A percentile compares a stretch with the other conserved stretches of the same genome.
Evolutionary conservation across 1,140 invertebrate genomes (phyloP).

Genomic region (Apis florea): DNA sequence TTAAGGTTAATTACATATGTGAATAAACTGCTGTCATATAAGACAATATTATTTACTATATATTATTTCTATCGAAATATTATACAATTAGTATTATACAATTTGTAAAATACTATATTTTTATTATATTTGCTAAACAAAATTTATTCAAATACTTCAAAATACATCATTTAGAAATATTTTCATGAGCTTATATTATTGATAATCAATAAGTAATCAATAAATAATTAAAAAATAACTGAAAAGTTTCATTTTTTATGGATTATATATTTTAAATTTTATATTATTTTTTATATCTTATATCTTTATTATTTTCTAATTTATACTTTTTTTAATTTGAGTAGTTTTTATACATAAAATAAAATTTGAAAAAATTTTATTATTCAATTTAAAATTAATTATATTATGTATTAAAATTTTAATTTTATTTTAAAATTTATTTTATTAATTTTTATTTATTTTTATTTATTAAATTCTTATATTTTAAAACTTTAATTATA

Average conservation of each 20-base stretch:
- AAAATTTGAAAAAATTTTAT: no score
- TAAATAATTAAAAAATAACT: background rate
- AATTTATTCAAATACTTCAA: background rate
- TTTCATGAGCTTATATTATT: background rate
- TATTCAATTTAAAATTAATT: background rate
- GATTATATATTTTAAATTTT: background rate
- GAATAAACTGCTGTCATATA: background rate
- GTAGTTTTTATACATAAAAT: no score
- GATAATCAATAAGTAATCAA: no score
- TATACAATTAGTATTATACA: no score
- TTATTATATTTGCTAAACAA: background rate
- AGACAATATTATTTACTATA: background rate
- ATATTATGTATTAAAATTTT: background rate
- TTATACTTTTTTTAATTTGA: no score
- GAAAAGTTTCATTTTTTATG: background rate
- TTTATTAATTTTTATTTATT: no score
- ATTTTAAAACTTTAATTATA: background rate
- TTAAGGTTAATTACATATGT: conserved; percentile 14
- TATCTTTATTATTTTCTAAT: no score
- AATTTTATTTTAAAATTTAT: background rate
- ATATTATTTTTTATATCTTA: no score
- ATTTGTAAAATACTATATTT: background rate
- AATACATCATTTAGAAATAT: background rate
- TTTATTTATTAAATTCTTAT: background rate
- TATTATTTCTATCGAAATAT: background rate